A percentile compares a stretch with the other conserved stretches of the same genome.
These are phyloP conservation scores for Chydorus sphaericus DNA, from an alignment of 2,888 invertebrate genomes.

Conservation along the genomic window DNA sequence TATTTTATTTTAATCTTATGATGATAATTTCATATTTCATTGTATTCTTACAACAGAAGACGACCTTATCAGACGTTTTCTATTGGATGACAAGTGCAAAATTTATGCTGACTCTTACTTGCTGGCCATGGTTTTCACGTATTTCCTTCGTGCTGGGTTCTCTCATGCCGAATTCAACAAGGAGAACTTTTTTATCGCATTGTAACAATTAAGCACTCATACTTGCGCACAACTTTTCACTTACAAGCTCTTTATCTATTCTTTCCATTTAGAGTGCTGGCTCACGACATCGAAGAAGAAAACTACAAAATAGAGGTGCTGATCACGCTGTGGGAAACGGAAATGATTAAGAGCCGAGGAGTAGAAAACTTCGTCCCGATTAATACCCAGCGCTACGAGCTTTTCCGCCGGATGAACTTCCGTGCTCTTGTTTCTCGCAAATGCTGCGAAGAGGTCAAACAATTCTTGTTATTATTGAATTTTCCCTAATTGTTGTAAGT, in stretches of 20 bases:
- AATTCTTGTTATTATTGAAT: not conserved
- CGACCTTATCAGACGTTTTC: constrained; percentile 23
- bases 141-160: constrained; percentile 37
- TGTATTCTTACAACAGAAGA: too few relatives aligned
- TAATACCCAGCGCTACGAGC: constrained; percentile 26
- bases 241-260: not conserved
- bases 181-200: constrained; percentile 37
- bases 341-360: constrained; percentile 23
- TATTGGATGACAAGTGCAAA: constrained; percentile 33
- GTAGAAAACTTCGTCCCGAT: constrained; percentile 25
- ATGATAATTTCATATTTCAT: not conserved
- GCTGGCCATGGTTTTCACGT: constrained; percentile 40
- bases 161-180: constrained; percentile 32
- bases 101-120: constrained; percentile 41
- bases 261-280: constrained; percentile 32
- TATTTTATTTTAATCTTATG: not conserved
- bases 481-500: not conserved
- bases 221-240: not conserved
- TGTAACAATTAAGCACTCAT: constrained; percentile 33
- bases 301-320: constrained; percentile 35
- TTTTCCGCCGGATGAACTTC: constrained; percentile 33
- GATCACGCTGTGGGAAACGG: constrained; percentile 31
- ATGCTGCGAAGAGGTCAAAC: constrained; percentile 35
- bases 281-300: constrained; percentile 44
- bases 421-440: constrained; percentile 35